Conservation (phyloP, 2,888 invertebrate species). For the Epistrophella euchroma region DNA sequence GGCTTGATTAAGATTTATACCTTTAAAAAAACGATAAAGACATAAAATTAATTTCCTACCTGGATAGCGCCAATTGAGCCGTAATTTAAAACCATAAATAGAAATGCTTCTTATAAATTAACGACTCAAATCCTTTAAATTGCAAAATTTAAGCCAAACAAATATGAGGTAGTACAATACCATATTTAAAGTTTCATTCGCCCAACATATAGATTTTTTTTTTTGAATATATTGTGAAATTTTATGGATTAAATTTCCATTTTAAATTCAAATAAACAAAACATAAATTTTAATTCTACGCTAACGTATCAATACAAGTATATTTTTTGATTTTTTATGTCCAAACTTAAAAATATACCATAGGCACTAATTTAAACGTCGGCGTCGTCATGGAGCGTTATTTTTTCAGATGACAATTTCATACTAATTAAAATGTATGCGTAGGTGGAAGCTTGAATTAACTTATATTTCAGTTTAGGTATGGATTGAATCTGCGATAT, state of each 20-base stretch:
- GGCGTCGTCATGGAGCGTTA: neutral
- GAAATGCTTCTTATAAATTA: neutral
- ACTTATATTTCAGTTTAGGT: neutral
- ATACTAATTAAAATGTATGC: neutral
- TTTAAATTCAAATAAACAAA: neutral
- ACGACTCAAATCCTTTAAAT: neutral
- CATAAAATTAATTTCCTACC: neutral
- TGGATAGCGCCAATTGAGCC: neutral
- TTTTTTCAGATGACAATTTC: constrained; percentile 1
- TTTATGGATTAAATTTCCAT: neutral
- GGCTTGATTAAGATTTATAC: neutral
- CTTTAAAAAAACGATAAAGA: neutral
- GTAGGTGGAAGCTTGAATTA: constrained; percentile 10
- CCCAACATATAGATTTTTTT: neutral
- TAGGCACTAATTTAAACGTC: too few species aligned
- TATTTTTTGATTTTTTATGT: neutral
- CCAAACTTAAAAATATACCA: neutral
- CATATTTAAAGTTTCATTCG: constrained; percentile 5
- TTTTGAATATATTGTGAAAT: neutral
- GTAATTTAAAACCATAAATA: neutral
- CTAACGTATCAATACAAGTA: neutral
- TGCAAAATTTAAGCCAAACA: neutral
- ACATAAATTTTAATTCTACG: neutral
- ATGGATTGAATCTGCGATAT: neutral
- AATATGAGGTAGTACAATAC: neutral